Percentiles rank a stretch among this genome's conserved stretches.
Conservation (phyloP, 1,140 invertebrate species). For the Charaxes varanes region DNA sequence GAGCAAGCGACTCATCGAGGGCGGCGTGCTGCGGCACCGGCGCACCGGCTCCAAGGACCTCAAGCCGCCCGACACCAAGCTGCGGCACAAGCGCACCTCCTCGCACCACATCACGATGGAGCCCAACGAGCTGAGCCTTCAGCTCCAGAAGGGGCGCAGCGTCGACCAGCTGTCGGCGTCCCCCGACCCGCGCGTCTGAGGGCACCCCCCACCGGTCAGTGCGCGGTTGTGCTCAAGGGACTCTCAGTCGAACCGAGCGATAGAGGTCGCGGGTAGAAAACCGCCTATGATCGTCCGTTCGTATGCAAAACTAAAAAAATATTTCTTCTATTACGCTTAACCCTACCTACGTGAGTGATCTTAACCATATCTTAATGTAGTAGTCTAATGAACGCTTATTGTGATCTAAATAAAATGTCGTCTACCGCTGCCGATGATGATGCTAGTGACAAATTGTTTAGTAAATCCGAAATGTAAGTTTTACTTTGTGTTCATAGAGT, state of each 20-base stretch:
- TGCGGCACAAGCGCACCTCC: constrained; percentile 67
- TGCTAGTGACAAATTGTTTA: constrained; percentile 12
- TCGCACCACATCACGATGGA: constrained; percentile 68
- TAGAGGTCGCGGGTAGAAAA: too few relatives aligned
- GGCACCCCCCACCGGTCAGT: too few relatives aligned
- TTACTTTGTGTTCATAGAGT: constrained; percentile 30
- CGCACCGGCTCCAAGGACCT: constrained; percentile 75
- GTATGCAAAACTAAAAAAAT: constrained; percentile 17
- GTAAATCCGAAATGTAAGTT: constrained; percentile 15
- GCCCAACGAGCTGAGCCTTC: constrained; percentile 48
- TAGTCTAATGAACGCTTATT: constrained; percentile 28
- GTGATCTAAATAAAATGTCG: constrained; percentile 14
- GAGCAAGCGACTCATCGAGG: constrained; percentile 65
- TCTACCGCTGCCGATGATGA: constrained; percentile 8
- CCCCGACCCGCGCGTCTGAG: constrained; percentile 43
- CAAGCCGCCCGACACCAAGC: constrained; percentile 41
- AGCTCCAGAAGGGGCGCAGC: constrained; percentile 56
- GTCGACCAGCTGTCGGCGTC: constrained; percentile 50
- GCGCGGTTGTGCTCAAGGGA: too few relatives aligned
- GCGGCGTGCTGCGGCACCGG: constrained; percentile 74
- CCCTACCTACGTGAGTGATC: constrained; percentile 52
- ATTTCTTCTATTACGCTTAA: constrained; percentile 32
- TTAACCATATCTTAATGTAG: constrained; percentile 51
- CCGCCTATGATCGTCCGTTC: too few relatives aligned
- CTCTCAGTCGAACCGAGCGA: too few relatives aligned